Evolutionary conservation across 2,888 invertebrate species (phyloP).

Genomic region (Trilocha varians): DNA sequence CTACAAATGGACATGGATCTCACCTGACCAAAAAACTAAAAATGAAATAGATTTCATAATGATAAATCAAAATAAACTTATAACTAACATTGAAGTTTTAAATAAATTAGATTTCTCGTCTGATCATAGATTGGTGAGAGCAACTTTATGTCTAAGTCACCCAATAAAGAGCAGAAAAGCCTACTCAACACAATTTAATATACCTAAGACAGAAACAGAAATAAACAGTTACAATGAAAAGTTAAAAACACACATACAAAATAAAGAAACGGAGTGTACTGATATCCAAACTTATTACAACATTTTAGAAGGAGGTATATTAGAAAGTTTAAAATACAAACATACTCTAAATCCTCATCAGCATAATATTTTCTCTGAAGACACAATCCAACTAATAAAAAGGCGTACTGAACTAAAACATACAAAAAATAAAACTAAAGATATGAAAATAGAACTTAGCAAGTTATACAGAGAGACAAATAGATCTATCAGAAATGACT

Average conservation of each 20-base stretch:
- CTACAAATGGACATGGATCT: conserved; percentile 9
- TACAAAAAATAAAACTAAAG: conserved; percentile 8
- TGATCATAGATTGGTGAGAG: no score
- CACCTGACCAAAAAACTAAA: conserved; percentile 7
- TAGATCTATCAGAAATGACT: conserved; percentile 7
- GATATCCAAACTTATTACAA: background rate
- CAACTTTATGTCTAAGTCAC: background rate
- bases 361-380: conserved; percentile 2
- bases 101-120: no score
- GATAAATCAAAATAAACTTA: background rate
- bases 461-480: conserved; percentile 5
- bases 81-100: no score
- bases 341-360: background rate
- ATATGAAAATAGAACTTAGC: conserved; percentile 7
- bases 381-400: conserved; percentile 2
- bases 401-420: conserved; percentile 3
- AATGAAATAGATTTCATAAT: conserved; percentile 10
- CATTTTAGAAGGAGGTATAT: background rate
- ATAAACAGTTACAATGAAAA: background rate
- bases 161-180: background rate
- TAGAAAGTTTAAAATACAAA: conserved; percentile 1
- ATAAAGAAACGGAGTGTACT: background rate
- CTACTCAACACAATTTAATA: background rate
- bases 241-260: background rate
- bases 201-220: background rate